These are phyloP conservation scores for Zaprionus africanus DNA, from an alignment of 1,140 invertebrate species.

Conservation along the genomic window DNA sequence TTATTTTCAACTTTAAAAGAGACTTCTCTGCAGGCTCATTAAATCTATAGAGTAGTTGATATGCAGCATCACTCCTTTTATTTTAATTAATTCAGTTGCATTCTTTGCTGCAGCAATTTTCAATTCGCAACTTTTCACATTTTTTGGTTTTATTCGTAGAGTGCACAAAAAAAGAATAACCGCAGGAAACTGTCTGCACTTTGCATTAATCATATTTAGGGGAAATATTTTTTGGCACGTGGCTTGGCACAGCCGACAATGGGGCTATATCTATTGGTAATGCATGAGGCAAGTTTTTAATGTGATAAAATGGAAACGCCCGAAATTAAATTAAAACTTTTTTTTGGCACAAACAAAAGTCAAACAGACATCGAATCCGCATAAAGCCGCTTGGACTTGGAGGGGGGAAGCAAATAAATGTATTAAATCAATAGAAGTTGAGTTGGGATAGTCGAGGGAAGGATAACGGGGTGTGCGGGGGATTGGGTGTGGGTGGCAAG, in stretches of 20 bases:
- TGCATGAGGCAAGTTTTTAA: slow-evolving; percentile 66
- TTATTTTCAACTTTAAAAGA: neutral
- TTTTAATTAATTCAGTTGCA: neutral
- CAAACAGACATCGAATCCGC: slow-evolving; percentile 37
- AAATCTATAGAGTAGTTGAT: too few species aligned
- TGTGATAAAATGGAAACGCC: slow-evolving; percentile 60
- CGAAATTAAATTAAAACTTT: slow-evolving; percentile 72
- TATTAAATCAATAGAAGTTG: slow-evolving; percentile 75
- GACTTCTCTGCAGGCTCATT: too few species aligned
- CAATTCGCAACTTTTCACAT: neutral
- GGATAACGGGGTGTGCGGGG: neutral
- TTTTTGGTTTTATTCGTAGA: slow-evolving; percentile 13
- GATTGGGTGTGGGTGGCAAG: neutral
- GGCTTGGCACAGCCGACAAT: neutral
- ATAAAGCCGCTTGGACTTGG: slow-evolving; percentile 10
- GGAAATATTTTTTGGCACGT: slow-evolving; percentile 16
- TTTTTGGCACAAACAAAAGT: slow-evolving; percentile 59
- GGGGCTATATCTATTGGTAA: slow-evolving; percentile 2
- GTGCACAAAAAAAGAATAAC: slow-evolving; percentile 4
- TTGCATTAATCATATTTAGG: slow-evolving; percentile 36
- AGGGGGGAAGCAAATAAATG: slow-evolving; percentile 66
- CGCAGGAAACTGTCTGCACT: slow-evolving; percentile 13
- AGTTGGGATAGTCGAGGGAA: neutral
- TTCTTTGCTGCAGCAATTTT: neutral
- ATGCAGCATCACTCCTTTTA: too few species aligned